Base-by-base conservation (phyloP, 2,113 vertebrate species). In the Chaenocephalus aceratus region DNA sequence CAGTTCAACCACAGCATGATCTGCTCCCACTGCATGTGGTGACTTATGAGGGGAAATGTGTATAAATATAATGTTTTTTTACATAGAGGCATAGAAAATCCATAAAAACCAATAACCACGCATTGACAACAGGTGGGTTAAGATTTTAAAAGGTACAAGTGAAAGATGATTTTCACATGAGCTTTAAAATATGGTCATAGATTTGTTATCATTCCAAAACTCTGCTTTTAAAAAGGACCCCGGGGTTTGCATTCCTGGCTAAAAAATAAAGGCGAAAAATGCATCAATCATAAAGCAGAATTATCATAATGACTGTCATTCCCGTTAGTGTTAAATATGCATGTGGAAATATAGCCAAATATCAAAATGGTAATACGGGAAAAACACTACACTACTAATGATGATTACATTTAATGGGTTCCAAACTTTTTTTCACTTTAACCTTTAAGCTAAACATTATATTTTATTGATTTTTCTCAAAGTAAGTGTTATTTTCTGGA, bases 231-330 rank as follows among this genome's bases (percentile, higher is more conserved):
- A 45, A 45, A 45, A 62, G 57, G 49, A 51, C 10, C 30, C 30
- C 3, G 14, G 18, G 53, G 34, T 41, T 60, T 21, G 57, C 30
- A 68, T 71, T 56, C 57, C 59, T 30, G 26, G 15, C 18, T 71
- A 77, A 56, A 77, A 77, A 84, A 87, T 64, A 72, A 75, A 72
- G 23, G 58, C 6, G 13, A 41, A 46, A 46, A 44, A 79, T 75
- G 62, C 84, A 86, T 84, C 54, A 83, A 64, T 75, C 70, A 87
- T 81, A 56, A 61, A 36, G 59, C 53, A 16, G 68, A 49, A 85
- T 85, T 69, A 83, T 72, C 77, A 80, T 74, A 66, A 84, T 80
- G 51, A 77, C 44, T 30, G 49, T 64, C 53, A 59, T 57, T 48
- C 53, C 3, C 41, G 49, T 65, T 49, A 4, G 7, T 51, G 54